Base-by-base conservation (phyloP, 92 coral and sea anemone genomes). In the Anthopleura xanthogrammica region DNA sequence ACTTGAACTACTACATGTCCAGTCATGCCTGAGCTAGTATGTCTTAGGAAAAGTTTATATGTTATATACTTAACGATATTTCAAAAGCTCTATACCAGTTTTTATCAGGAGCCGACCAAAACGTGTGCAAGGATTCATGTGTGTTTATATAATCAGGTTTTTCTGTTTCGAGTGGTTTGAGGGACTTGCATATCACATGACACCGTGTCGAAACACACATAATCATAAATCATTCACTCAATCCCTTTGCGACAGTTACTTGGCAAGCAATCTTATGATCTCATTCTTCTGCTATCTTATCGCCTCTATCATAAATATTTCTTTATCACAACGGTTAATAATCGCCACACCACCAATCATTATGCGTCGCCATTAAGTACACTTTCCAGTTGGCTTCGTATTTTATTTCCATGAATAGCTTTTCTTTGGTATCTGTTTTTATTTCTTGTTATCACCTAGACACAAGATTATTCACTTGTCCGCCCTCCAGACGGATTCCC, bases 191-290 rank as follows among this genome's bases (percentile, higher is more conserved):
- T 41, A 74, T 12, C 56, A 13, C 13, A 48, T 42, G 52, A 60
- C 77, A 73, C 23, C 41, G 24, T 48, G 46, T 41, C 58, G 46
- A 42, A 11, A 76, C 42, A 79, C 82, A 60, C 82, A 7, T 39
- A 79, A 79, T 79, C 82, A 79, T 79, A 79, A 79, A 79, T 79
- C 82, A 79, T 79, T 58, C 24, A 39, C 56, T 79, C 73, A 36
- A 24, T 79, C 72, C 73, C 24, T 8, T n/a, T 13, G 11, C 23
- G 72, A 60, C 73, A 77, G 80, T 50, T 52, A n/a, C 70, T 62
- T 52, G 64, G 65, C 55, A 41, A 43, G 79, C 24, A 14, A 20
- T 20, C 70, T 62, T 62, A 62, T 62, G 29, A 14, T 20, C 12
- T 2, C 39, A 5, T 62, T 29, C 20, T 23, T 20, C 9, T 62